A percentile compares a stretch with the other conserved stretches of the same genome.
Evolutionary conservation across 2,888 invertebrate genomes (phyloP).

Genomic region (Ceramica pisi): DNA sequence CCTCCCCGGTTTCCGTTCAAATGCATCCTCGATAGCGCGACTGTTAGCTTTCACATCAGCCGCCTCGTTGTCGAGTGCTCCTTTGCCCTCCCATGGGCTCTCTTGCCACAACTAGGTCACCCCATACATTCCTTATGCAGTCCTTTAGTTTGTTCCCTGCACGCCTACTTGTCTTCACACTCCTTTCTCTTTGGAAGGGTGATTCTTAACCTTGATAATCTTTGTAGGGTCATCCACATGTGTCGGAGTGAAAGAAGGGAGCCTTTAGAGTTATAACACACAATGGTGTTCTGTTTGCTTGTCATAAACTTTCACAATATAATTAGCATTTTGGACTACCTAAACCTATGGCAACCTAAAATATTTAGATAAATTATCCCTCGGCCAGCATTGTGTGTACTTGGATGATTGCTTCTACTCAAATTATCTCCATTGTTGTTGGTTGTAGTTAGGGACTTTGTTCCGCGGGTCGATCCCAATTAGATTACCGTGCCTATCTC

Average conservation of each 20-base stretch:
- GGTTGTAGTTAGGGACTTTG: slow-evolving; percentile 53
- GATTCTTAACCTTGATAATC: slow-evolving; percentile 32
- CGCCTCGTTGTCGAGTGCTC: slow-evolving; percentile 52
- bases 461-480: slow-evolving; percentile 57
- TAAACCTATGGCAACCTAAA: slow-evolving; percentile 2
- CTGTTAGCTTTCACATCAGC: slow-evolving; percentile 64
- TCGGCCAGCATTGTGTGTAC: slow-evolving; percentile 23
- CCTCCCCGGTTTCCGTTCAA: slow-evolving; percentile 52
- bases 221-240: slow-evolving; percentile 21
- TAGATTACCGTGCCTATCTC: slow-evolving; percentile 65
- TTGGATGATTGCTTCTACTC: slow-evolving; percentile 38
- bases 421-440: slow-evolving; percentile 50
- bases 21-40: slow-evolving; percentile 58
- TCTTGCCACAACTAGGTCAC: slow-evolving; percentile 63
- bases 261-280: slow-evolving; percentile 6
- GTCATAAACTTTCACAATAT: slow-evolving; percentile 28
- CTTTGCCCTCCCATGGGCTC: slow-evolving; percentile 60
- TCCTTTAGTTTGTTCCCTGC: slow-evolving; percentile 56
- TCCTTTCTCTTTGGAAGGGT: slow-evolving; percentile 16
- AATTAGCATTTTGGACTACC: neutral
- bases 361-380: slow-evolving; percentile 42
- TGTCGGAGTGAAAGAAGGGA: neutral
- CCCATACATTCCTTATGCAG: slow-evolving; percentile 60
- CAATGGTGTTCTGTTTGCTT: neutral
- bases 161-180: slow-evolving; percentile 32